These are phyloP conservation scores for Chloebia gouldiae DNA, from an alignment of 2,113 vertebrate species.

Conservation along the genomic window DNA sequence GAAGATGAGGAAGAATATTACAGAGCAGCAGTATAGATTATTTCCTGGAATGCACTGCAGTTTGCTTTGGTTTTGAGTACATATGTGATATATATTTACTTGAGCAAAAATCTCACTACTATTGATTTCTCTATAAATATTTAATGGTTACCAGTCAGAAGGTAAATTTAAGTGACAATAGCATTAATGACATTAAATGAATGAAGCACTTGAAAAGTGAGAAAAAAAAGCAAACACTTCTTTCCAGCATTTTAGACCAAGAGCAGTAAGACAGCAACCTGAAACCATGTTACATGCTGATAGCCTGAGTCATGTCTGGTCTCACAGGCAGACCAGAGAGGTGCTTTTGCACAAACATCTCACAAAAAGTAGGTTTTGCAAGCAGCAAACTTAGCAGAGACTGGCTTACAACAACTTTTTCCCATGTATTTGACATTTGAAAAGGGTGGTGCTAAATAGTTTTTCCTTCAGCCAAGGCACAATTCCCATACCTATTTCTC, in stretches of 20 bases:
- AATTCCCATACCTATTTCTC: neutral
- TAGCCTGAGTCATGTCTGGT: constrained; percentile 47
- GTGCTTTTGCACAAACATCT: constrained; percentile 17
- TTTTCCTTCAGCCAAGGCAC: constrained; percentile 1
- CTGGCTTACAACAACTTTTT: neutral
- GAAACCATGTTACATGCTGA: constrained; percentile 21
- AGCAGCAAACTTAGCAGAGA: neutral
- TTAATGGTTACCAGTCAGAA: constrained; percentile 56
- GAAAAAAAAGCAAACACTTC: constrained; percentile 26
- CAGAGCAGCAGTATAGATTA: constrained; percentile 16
- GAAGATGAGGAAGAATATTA: neutral
- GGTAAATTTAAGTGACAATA: constrained; percentile 66
- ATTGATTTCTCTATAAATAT: constrained; percentile 38
- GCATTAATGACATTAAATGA: constrained; percentile 28
- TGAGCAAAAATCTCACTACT: constrained; percentile 38
- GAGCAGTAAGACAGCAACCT: constrained; percentile 24
- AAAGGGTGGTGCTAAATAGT: neutral
- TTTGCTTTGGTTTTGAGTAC: constrained; percentile 33
- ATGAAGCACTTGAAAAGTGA: constrained; percentile 23
- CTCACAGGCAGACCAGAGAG: neutral
- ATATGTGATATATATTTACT: constrained; percentile 52
- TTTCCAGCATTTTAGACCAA: constrained; percentile 2
- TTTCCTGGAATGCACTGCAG: constrained; percentile 53
- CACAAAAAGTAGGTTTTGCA: neutral
- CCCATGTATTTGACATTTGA: constrained; percentile 15